Conservation (phyloP, 2,888 invertebrate genomes). For the Drosophila sordidula region DNA sequence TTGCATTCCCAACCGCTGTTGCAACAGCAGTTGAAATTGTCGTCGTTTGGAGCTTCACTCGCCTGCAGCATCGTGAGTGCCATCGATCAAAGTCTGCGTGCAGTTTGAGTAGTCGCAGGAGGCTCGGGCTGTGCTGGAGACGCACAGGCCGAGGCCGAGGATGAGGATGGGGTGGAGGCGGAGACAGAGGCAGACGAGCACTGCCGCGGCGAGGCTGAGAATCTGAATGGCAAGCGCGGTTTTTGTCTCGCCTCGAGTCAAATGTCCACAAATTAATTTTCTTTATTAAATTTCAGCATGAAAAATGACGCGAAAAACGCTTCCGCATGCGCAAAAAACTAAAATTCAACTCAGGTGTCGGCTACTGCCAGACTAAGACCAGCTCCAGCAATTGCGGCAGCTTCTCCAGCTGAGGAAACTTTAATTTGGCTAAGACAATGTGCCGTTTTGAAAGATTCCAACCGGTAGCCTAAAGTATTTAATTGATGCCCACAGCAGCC, state of each 20-base stretch:
- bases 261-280: conserved; percentile 82
- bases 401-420: conserved; percentile 42
- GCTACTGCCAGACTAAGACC: conserved; percentile 33
- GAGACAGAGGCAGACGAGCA: too few relatives aligned
- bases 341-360: conserved; percentile 71
- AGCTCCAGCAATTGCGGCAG: conserved; percentile 11
- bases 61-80: conserved; percentile 75
- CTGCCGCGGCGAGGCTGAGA: conserved; percentile 2
- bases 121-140: conserved; percentile 13
- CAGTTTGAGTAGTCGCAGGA: conserved; percentile 64
- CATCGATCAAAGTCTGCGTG: conserved; percentile 79
- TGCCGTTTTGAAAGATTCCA: conserved; percentile 70
- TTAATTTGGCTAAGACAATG: conserved; percentile 77
- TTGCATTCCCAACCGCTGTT: conserved; percentile 51
- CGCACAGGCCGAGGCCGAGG: neutral
- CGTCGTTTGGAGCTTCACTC: conserved; percentile 53
- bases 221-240: conserved; percentile 34
- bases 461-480: conserved; percentile 63
- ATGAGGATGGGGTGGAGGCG: conserved; percentile 1
- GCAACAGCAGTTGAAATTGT: conserved; percentile 60
- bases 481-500: conserved; percentile 64
- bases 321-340: conserved; percentile 70
- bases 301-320: conserved; percentile 81
- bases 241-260: conserved; percentile 76
- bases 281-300: conserved; percentile 81